Evolutionary conservation across 1,140 invertebrate species (phyloP).

Genomic region (Epicauta chinensis): DNA sequence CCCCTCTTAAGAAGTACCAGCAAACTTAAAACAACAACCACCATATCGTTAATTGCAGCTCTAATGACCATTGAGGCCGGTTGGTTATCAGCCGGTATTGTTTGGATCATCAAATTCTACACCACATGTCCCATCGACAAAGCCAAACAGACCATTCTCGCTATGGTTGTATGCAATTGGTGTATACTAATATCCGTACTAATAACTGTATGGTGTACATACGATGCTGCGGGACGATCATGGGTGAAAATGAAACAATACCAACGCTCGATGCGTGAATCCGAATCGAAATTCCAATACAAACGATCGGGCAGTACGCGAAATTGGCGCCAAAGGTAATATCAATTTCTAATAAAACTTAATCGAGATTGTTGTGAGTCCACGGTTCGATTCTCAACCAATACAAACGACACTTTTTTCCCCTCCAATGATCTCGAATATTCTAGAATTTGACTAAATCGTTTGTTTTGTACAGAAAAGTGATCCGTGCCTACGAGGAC

Average conservation of each 20-base stretch:
- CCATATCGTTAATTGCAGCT: slow-evolving; percentile 47
- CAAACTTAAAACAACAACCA: not conserved
- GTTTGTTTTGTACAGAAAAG: slow-evolving; percentile 59
- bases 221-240: slow-evolving; percentile 79
- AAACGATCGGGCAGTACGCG: slow-evolving; percentile 73
- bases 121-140: slow-evolving; percentile 59
- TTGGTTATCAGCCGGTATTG: slow-evolving; percentile 68
- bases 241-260: slow-evolving; percentile 93
- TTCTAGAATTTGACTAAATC: too few species aligned
- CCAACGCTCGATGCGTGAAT: slow-evolving; percentile 73
- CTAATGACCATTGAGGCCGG: slow-evolving; percentile 68
- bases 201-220: slow-evolving; percentile 82
- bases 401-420: too few species aligned
- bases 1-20: too few species aligned
- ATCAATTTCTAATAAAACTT: too few species aligned
- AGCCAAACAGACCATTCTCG: slow-evolving; percentile 68
- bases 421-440: too few species aligned
- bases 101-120: slow-evolving; percentile 69
- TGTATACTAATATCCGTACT: slow-evolving; percentile 65
- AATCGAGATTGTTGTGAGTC: too few species aligned
- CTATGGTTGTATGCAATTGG: slow-evolving; percentile 76
- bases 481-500: slow-evolving; percentile 81
- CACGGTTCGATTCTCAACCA: too few species aligned
- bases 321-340: slow-evolving; percentile 82
- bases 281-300: slow-evolving; percentile 67